Percentiles rank a stretch among this genome's conserved stretches.
Evolutionary conservation across 2,113 vertebrate genomes (phyloP).

Genomic region (Syngnathus typhle): DNA sequence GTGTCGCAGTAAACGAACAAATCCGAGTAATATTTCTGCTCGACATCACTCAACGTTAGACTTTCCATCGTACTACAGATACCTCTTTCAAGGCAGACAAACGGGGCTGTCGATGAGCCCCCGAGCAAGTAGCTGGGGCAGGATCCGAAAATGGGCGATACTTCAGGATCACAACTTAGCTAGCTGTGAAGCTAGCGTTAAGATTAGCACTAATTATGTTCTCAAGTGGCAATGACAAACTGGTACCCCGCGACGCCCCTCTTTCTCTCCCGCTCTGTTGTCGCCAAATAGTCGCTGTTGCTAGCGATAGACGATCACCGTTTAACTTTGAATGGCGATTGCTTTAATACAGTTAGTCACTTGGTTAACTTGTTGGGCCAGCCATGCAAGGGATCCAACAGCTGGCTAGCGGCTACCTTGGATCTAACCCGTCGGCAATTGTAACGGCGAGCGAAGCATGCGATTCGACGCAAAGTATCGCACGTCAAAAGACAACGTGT

Average conservation of each 20-base stretch:
- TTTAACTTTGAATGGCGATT: background rate
- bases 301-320: background rate
- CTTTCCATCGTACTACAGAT: slow-evolving; percentile 80
- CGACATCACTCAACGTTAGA: slow-evolving; percentile 88
- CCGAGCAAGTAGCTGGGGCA: slow-evolving; percentile 50
- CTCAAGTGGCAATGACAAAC: slow-evolving; percentile 14
- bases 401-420: slow-evolving; percentile 61
- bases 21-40: slow-evolving; percentile 96
- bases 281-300: slow-evolving; percentile 2
- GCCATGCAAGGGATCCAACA: slow-evolving; percentile 52
- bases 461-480: slow-evolving; percentile 31
- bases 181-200: slow-evolving; percentile 48
- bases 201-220: slow-evolving; percentile 48
- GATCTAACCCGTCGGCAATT: slow-evolving; percentile 60
- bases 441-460: slow-evolving; percentile 50
- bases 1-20: slow-evolving; percentile 96
- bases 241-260: slow-evolving; percentile 17
- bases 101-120: slow-evolving; percentile 42
- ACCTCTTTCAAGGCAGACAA: slow-evolving; percentile 29
- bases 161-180: slow-evolving; percentile 61
- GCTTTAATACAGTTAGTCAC: slow-evolving; percentile 37
- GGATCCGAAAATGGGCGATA: slow-evolving; percentile 62
- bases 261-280: background rate
- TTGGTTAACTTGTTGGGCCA: slow-evolving; percentile 59
- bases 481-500: slow-evolving; percentile 18